Percentiles rank a stretch among this genome's conserved stretches.
phyloP scores from a whole-genome alignment of 2,888 invertebrate species.

The Torymus tubicola region DNA sequence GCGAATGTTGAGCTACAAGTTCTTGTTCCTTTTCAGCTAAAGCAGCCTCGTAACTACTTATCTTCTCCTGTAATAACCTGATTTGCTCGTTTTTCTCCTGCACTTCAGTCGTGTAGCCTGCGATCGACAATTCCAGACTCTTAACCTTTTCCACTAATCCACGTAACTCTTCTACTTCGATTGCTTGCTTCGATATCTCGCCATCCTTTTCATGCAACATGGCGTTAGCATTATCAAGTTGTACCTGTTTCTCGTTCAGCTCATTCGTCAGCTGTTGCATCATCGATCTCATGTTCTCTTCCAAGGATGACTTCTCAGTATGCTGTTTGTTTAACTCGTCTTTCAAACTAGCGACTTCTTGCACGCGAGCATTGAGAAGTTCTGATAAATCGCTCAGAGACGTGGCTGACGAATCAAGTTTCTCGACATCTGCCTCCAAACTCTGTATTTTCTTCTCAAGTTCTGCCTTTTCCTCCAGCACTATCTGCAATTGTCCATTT shows the following conservation, averaged over 20 bases:
- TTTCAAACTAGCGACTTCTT: constrained; percentile 70
- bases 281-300: constrained; percentile 63
- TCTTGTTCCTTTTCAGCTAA: constrained; percentile 60
- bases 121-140: constrained; percentile 37
- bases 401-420: constrained; percentile 57
- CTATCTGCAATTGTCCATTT: constrained; percentile 57
- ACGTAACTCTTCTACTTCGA: constrained; percentile 17
- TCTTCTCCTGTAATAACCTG: constrained; percentile 65
- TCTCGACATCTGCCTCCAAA: constrained; percentile 74
- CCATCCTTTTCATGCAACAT: neutral
- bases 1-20: constrained; percentile 52
- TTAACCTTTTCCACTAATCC: constrained; percentile 12
- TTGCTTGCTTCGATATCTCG: neutral
- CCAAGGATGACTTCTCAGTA: constrained; percentile 60
- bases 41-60: constrained; percentile 63
- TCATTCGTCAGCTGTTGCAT: constrained; percentile 45
- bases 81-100: constrained; percentile 69
- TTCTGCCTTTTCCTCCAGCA: constrained; percentile 66
- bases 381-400: constrained; percentile 68
- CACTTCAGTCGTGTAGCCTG: constrained; percentile 65
- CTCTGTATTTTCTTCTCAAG: constrained; percentile 73
- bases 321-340: constrained; percentile 67
- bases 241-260: constrained; percentile 35
- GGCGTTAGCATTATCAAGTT: constrained; percentile 50
- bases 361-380: constrained; percentile 67